Evolutionary conservation across 1,140 invertebrate species (phyloP), one percentile per base, ranked within the genome.

Genomic region (Drosophila setifemur): DNA sequence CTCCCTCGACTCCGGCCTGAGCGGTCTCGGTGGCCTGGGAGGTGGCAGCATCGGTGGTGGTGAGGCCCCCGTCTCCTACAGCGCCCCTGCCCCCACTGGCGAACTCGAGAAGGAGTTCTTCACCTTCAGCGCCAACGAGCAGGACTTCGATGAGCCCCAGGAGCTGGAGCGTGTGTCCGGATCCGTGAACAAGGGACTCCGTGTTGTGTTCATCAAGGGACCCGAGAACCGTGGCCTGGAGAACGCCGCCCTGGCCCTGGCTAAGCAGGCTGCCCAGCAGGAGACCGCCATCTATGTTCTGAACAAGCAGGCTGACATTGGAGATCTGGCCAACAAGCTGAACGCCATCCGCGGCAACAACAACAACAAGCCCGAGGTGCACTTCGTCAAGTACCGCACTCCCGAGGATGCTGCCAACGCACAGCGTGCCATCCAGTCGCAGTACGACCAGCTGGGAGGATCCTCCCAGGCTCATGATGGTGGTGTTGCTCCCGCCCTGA

Each of bases 191-290:
- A 75, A 81, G 48, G 81, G 44, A 26, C 73, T 89, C 9, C 82
- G 86, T 3, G 86, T 89, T 16, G 70, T 89, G 45, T 87, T 89
- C 75, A 87, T 89, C 45, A 89, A 89, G 76, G 86, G 82, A 68
- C 82, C 86, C 43, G 86, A 89, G 61, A 87, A 85, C 61, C 76
- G 76, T 61, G 81, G 74, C 3, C 31, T 86, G 52, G 81, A 86
- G 57, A 67, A 86, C 47, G 85, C 81, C 21, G 85, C 79, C 16
- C 49, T 82, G 37, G 67, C 73, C 21, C 47, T 88, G 18, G 83
- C 83, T 12, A 85, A 82, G 58, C 79, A 81, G 63, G 81, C 81
- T 67, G 73, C 73, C 53, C 73, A 88, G 44, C 73, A 88, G 43
- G 68, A 74, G 42, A 88, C 83, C 37, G 83, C 83, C 54, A 85